Conservation (phyloP, 2,113 vertebrate species). For the Ancistrus triradiatus region DNA sequence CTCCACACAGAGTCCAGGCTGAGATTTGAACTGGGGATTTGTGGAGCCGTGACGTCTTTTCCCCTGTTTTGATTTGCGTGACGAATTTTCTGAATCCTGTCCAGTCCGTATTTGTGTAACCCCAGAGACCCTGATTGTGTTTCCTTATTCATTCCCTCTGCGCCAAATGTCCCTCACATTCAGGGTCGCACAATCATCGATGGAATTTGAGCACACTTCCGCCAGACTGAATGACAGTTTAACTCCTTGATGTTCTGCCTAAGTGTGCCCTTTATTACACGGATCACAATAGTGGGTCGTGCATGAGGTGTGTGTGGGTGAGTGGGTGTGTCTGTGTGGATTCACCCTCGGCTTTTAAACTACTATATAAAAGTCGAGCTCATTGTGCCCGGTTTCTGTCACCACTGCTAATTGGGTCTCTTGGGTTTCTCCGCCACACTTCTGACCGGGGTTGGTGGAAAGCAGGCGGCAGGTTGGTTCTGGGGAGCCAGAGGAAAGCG, state of each 20-base stretch:
- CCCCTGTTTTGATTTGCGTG: not conserved
- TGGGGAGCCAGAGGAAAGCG: not conserved
- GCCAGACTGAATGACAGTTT: constrained; percentile 46
- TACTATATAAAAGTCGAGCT: not conserved
- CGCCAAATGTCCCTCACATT: constrained; percentile 21
- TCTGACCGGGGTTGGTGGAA: no score
- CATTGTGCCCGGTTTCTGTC: not conserved
- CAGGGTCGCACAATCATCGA: not conserved
- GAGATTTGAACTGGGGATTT: no score
- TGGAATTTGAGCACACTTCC: not conserved
- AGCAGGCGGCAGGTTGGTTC: no score
- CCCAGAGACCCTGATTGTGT: not conserved
- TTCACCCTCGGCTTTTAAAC: not conserved
- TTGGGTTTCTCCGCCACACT: not conserved
- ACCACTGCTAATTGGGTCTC: not conserved
- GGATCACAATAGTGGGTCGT: not conserved
- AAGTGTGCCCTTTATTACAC: not conserved
- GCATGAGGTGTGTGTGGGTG: constrained; percentile 41
- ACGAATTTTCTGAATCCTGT: constrained; percentile 3
- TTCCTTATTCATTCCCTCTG: constrained; percentile 30
- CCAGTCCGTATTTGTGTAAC: not conserved
- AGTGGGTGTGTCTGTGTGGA: not conserved
- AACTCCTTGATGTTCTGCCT: constrained; percentile 29
- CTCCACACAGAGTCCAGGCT: no score
- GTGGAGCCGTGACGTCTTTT: no score